Percentiles rank a stretch among this genome's conserved stretches.
These are phyloP conservation scores for Hemithea aestivaria DNA, from an alignment of 2,888 invertebrate species.

Conservation along the genomic window DNA sequence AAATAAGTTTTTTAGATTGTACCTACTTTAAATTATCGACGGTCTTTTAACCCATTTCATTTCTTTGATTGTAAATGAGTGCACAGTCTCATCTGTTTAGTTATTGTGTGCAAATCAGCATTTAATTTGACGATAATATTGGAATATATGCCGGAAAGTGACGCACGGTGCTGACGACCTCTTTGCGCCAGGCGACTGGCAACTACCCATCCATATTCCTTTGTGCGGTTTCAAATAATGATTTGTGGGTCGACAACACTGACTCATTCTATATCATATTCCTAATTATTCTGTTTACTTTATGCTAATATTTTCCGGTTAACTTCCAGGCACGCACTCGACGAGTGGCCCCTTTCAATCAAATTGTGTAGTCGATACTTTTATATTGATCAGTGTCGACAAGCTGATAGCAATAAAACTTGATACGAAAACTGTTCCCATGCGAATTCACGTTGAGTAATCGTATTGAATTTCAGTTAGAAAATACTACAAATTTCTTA, in stretches of 20 bases:
- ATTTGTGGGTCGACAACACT: conserved; percentile 59
- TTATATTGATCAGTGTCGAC: conserved; percentile 6
- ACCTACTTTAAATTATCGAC: not conserved
- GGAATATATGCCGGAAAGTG: conserved; percentile 54
- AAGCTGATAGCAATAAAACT: conserved; percentile 6
- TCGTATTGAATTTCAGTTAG: too few relatives aligned
- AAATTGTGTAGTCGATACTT: not conserved
- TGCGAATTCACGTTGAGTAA: too few relatives aligned
- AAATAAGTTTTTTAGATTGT: too few relatives aligned
- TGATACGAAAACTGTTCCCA: conserved; percentile 3
- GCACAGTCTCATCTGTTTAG: conserved; percentile 4
- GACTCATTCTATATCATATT: conserved; percentile 63
- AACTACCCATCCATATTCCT: conserved; percentile 49
- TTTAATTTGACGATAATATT: conserved; percentile 41
- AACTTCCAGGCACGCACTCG: too few relatives aligned
- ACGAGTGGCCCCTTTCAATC: not conserved
- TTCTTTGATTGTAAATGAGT: conserved; percentile 8
- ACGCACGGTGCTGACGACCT: conserved; percentile 65
- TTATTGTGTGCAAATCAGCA: conserved; percentile 22
- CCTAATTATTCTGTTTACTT: conserved; percentile 39
- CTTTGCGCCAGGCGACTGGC: conserved; percentile 41
- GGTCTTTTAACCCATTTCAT: not conserved
- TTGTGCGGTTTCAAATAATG: conserved; percentile 59
- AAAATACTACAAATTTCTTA: too few relatives aligned
- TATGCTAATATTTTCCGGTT: conserved; percentile 13